A percentile compares a stretch with the other conserved stretches of the same genome.
phyloP scores from a whole-genome alignment of 2,888 invertebrate genomes.

The Cantharis nigra region DNA sequence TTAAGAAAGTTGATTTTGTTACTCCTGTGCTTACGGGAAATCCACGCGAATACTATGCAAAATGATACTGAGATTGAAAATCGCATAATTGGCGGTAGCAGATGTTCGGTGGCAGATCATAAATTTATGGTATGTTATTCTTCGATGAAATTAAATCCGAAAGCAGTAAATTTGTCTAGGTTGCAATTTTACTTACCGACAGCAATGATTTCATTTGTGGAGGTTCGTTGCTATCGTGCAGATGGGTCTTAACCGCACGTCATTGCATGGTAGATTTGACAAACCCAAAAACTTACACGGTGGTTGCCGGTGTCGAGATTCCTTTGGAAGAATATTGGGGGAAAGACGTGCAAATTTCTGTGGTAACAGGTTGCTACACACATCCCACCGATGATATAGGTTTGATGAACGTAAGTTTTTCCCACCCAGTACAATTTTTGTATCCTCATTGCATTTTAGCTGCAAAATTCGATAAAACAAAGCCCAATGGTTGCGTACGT shows the following conservation, averaged over 20 bases:
- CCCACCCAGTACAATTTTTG: background rate
- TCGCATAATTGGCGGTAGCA: background rate
- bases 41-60: background rate
- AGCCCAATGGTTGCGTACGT: background rate
- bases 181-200: background rate
- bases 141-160: background rate
- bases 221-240: background rate
- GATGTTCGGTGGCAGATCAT: background rate
- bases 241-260: background rate
- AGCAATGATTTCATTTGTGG: background rate
- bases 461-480: background rate
- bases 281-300: background rate
- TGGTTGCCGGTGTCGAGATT: background rate
- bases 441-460: background rate
- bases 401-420: background rate
- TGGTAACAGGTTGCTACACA: background rate
- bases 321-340: background rate
- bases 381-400: background rate
- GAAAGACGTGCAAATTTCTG: background rate
- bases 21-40: background rate
- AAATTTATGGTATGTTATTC: background rate
- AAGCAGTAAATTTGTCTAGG: background rate
- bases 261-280: background rate
- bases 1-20: background rate
- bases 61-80: background rate